Base-by-base conservation (phyloP, 1,140 invertebrate species). In the Drosophila nigrodunni region DNA sequence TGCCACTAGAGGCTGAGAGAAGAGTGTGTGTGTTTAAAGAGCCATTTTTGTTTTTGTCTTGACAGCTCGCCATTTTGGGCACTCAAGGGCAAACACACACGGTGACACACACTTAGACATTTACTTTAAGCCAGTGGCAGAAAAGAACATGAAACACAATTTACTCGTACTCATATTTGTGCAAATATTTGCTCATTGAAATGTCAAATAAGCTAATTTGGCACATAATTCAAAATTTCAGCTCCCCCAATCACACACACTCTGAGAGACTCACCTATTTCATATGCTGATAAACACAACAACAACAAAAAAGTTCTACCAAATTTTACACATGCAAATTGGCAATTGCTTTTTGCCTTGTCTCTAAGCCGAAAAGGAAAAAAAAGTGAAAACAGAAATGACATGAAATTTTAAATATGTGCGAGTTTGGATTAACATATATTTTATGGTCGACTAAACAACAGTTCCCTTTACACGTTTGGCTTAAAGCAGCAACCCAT, bases 161-260 rank as follows among this genome's bases (percentile, higher is more conserved):
- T 35, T 59, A 52, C 30, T 58, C 64, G 44, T 62, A 39, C 46
- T 64, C 65, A 41, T 65, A 71, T 81, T 74, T 80, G 65, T 59
- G 58, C 70, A 85, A 89, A 89, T 89, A 88, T 88, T 88, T 88
- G 74, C 85, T 75, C 81, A 89, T 75, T 78, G 70, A 85, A 88
- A 88, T 85, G 85, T 85, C 86, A 89, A 88, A 89, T 85, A 88
- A 78, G 85, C 85, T 88, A 89, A 88, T 88, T 88, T 88, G 52
- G 58, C 78, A 80, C 78, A 78, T 80, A 88, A 89, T 78, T 85
- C 77, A 66, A 78, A 75, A 64, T 65, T 67, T 54, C 39, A 50
- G 13, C 15, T 15, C 8, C 47, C 10, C 11, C 72, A 43, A 46
- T 49, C 43, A 54, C 44, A 47, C 39, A 67, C 43, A 43, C 41